A percentile compares a stretch with the other conserved stretches of the same genome.
phyloP scores from a whole-genome alignment of 2,888 invertebrate species.

The Trachelus tabidus region DNA sequence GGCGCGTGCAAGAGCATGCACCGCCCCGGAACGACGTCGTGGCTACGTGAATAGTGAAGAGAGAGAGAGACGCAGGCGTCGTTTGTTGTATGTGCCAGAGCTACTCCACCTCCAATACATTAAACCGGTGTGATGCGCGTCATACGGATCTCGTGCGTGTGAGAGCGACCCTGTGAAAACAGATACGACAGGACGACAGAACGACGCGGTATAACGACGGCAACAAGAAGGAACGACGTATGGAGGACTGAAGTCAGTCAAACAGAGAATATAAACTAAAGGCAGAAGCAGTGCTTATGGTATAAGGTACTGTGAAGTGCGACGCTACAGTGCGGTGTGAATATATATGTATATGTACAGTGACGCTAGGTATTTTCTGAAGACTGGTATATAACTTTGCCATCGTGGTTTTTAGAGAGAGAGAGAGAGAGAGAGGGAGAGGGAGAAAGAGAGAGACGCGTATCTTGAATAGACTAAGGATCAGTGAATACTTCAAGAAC shows the following conservation, averaged over 20 bases:
- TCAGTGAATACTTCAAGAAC: neutral
- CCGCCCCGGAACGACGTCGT: constrained; percentile 9
- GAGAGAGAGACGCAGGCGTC: constrained; percentile 18
- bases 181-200: neutral
- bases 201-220: neutral
- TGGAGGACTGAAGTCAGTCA: neutral
- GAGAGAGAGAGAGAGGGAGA: constrained; percentile 26
- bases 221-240: neutral
- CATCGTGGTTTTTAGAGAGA: constrained; percentile 23
- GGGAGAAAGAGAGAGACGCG: constrained; percentile 12
- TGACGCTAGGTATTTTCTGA: neutral
- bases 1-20: constrained; percentile 25
- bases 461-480: neutral
- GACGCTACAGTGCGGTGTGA: neutral
- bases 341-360: neutral
- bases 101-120: neutral
- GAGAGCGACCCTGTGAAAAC: neutral
- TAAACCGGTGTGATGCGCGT: neutral
- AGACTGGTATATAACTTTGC: neutral
- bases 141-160: neutral
- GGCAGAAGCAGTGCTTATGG: neutral
- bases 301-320: neutral
- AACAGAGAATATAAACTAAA: neutral
- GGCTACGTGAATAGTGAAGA: neutral
- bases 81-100: neutral